Base-by-base conservation (phyloP, 2,888 invertebrate genomes). In the Tubulanus polymorphus region DNA sequence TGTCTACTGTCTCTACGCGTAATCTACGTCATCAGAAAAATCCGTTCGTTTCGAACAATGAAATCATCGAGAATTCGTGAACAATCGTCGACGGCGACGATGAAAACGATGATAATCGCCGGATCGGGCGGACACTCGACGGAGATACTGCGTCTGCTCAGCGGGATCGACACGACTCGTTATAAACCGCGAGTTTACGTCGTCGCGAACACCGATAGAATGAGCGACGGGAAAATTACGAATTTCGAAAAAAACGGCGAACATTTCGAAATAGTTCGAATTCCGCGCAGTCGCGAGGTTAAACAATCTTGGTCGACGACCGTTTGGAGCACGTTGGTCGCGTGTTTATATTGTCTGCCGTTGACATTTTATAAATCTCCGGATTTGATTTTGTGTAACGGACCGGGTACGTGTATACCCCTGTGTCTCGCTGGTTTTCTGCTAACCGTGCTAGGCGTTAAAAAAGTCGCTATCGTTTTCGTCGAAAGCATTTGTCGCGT, bases 381-480 rank as follows among this genome's bases (percentile, higher is more conserved):
- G 1, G 86, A 92, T 76, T 75, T 94, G 62, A 84, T 93, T 67
- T 80, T 93, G 48, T 93, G 91, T 79, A 95, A 97, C 82, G 97
- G 99, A 0, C 97, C 97, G 45, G 96, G 96, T 6, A 96, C 94
- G 5, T 96, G 97, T 79, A 84, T 99, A 57, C 97, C 97, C 2
- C 82, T 95, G 54, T 93, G 93, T 81, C 66, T 88, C 53, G 84
- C 88, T 53, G 88, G 87, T 18, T 89, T 90, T 73, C 48, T 93
- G 0, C 53, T 75, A 27, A 88, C 88, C 76, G 83, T 68, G 29
- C 53, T 87, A 0, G 87, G 85, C 64, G 70, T 91, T 35, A 76
- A 83, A 35, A 53, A 87, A 64, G 85, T 86, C 56, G 86, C 85
- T 72, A 89, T 95, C 56, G 84, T 96, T 53, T 99, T 92, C 80